Conservation (phyloP, 2,797 vertebrate genomes). For the Forpus xanthops region DNA sequence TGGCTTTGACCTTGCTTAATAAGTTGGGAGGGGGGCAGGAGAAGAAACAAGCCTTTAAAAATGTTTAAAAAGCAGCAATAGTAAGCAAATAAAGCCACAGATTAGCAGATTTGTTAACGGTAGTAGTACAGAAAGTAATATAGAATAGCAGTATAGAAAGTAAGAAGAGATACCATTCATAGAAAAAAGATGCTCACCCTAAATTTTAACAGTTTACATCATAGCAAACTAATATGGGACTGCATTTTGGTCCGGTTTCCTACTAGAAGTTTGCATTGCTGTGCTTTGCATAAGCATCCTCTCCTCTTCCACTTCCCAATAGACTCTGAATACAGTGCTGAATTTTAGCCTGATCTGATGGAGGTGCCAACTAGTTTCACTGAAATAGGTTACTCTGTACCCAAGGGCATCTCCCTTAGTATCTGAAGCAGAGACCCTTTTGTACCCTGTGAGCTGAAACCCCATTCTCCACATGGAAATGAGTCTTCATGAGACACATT, state of each 20-base stretch:
- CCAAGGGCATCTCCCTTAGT: background rate
- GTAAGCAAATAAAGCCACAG: background rate
- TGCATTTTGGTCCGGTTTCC: background rate
- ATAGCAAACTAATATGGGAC: background rate
- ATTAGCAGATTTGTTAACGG: background rate
- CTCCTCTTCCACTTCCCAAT: background rate
- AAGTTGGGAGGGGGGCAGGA: background rate
- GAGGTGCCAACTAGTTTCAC: background rate
- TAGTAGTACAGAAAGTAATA: background rate
- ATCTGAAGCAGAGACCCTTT: background rate
- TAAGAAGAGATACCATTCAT: background rate
- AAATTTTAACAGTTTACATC: background rate
- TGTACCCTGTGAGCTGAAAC: background rate
- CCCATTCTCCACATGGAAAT: background rate
- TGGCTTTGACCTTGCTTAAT: conserved; percentile 62
- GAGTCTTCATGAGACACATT: background rate
- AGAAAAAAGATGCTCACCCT: background rate
- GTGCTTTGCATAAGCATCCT: background rate
- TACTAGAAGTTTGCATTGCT: background rate
- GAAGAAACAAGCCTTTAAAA: background rate
- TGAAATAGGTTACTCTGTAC: background rate
- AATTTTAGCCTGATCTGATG: background rate
- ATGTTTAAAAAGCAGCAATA: background rate
- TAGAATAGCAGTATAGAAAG: background rate
- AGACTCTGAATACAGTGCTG: background rate